Percentiles rank a stretch among this genome's conserved stretches.
Evolutionary conservation across 2,797 vertebrate species (phyloP).

Genomic region (Sebastes umbrosus): DNA sequence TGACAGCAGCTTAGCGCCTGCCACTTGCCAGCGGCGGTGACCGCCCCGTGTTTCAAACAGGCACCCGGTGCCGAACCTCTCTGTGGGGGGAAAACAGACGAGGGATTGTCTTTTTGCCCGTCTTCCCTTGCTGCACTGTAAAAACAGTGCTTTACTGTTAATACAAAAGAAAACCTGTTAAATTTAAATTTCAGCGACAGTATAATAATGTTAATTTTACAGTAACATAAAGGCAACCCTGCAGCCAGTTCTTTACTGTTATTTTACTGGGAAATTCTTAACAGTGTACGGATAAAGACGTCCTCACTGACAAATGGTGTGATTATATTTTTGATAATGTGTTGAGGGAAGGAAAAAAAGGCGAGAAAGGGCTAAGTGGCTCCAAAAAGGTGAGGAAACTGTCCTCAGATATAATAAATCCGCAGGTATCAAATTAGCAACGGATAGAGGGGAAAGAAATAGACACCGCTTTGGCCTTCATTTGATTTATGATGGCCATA

Average conservation of each 20-base stretch:
- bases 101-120: conserved; percentile 23
- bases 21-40: conserved; percentile 44
- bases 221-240: no score
- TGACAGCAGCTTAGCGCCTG: conserved; percentile 69
- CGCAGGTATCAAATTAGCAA: conserved; percentile 58
- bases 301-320: conserved; percentile 24
- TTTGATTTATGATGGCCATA: conserved; percentile 55
- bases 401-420: conserved; percentile 48
- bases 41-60: conserved; percentile 51
- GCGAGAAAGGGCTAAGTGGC: conserved; percentile 18
- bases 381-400: conserved; percentile 31
- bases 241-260: no score
- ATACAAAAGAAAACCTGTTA: no score
- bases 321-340: conserved; percentile 39
- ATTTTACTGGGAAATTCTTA: no score
- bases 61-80: conserved; percentile 29
- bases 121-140: conserved; percentile 20
- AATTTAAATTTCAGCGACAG: no score
- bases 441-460: conserved; percentile 22
- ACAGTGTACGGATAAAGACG: not conserved
- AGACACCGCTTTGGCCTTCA: conserved; percentile 30
- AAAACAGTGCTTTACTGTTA: no score
- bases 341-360: conserved; percentile 15
- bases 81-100: conserved; percentile 8
- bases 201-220: no score